phyloP scores from a whole-genome alignment of 2,113 vertebrate genomes.

The Podilymbus podiceps region DNA sequence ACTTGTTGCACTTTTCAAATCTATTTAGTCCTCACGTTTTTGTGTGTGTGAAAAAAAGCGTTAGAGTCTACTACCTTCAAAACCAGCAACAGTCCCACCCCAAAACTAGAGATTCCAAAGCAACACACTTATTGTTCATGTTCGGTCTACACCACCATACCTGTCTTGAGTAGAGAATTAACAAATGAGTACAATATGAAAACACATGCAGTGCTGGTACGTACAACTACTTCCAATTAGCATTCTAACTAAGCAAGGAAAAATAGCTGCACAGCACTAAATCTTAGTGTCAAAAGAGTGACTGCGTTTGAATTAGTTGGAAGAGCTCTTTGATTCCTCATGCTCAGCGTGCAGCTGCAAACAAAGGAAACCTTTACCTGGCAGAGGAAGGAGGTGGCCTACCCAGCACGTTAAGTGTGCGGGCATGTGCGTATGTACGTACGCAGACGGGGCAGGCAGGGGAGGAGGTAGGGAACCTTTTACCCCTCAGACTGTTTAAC shows the following conservation, averaged over 20 bases:
- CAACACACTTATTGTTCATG: neutral
- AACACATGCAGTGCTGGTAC: neutral
- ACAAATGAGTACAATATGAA: neutral
- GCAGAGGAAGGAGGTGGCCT: neutral
- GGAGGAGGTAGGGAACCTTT: neutral
- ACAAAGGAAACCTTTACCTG: neutral
- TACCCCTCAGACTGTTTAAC: neutral
- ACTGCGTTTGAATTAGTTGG: neutral
- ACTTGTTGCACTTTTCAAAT: neutral
- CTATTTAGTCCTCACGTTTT: neutral
- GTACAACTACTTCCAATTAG: neutral
- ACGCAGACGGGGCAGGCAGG: neutral
- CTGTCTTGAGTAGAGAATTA: neutral
- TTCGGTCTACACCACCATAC: neutral
- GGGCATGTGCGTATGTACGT: rapidly evolving
- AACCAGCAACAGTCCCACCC: neutral
- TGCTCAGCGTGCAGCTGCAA: neutral
- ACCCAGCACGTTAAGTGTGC: neutral
- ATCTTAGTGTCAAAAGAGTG: neutral
- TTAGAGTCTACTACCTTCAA: neutral
- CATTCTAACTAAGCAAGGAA: neutral
- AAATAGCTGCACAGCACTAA: neutral
- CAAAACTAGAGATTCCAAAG: neutral
- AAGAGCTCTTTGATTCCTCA: neutral
- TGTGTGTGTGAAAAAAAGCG: neutral